These are phyloP conservation scores for Apis dorsata DNA, from an alignment of 1,140 invertebrate genomes.

Conservation along the genomic window DNA sequence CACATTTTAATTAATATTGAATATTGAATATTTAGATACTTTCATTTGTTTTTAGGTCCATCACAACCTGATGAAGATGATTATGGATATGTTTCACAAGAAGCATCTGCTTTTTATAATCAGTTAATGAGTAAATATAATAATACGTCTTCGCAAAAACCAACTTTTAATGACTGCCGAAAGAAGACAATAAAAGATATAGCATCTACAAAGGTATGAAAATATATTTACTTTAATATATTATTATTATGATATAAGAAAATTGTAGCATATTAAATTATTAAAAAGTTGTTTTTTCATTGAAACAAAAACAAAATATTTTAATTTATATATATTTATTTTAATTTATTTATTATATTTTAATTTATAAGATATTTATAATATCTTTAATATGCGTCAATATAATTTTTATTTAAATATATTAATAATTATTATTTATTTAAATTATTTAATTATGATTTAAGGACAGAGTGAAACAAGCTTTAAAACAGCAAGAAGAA, in stretches of 20 bases:
- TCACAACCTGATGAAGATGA: conserved; percentile 94
- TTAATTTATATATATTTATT: too few relatives aligned
- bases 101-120: conserved; percentile 88
- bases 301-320: too few relatives aligned
- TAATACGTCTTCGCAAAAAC: conserved; percentile 84
- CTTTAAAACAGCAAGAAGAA: conserved; percentile 86
- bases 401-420: background rate
- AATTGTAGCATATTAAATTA: too few relatives aligned
- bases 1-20: background rate
- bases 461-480: conserved; percentile 86
- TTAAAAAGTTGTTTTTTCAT: too few relatives aligned
- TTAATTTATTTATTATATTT: too few relatives aligned
- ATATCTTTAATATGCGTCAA: too few relatives aligned
- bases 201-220: conserved; percentile 78
- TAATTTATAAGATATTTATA: too few relatives aligned
- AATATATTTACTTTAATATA: background rate
- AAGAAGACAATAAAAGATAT: conserved; percentile 78
- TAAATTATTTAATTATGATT: conserved; percentile 8
- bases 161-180: conserved; percentile 71
- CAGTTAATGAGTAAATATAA: conserved; percentile 92
- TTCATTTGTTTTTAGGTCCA: conserved; percentile 78
- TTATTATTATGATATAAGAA: too few relatives aligned
- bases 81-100: conserved; percentile 92
- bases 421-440: background rate
- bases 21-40: background rate